Conservation (phyloP, 2,113 vertebrate species). For the Danionella cerebrum region DNA sequence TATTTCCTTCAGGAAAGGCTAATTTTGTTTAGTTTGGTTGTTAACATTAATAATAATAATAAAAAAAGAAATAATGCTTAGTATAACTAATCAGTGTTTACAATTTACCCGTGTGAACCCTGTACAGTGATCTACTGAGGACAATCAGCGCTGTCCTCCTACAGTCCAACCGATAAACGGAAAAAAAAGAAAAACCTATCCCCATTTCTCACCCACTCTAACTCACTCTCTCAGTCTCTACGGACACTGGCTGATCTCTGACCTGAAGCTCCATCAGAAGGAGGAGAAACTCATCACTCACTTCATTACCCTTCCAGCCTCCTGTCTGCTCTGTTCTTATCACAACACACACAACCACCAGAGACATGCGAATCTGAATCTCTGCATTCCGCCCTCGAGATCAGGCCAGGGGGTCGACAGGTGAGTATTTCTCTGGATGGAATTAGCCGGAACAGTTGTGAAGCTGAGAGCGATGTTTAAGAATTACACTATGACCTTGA, state of each 20-base stretch:
- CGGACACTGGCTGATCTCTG: constrained; percentile 1
- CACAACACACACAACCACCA: constrained; percentile 36
- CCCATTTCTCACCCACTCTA: constrained; percentile 10
- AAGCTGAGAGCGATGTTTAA: neutral
- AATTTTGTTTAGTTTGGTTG: no score
- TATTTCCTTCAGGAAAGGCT: no score
- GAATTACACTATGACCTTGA: constrained; percentile 1
- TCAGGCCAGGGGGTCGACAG: neutral
- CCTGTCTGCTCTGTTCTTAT: constrained; percentile 29
- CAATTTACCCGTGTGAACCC: constrained; percentile 9
- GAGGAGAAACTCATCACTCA: constrained; percentile 36
- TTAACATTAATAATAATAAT: no score
- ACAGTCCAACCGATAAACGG: constrained; percentile 22
- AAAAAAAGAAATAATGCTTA: no score
- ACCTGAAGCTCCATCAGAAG: constrained; percentile 15
- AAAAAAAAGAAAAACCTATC: constrained; percentile 27
- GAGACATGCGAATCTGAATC: constrained; percentile 10
- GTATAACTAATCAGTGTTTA: no score
- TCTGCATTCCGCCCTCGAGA: neutral
- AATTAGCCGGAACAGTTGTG: neutral
- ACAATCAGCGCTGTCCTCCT: constrained; percentile 8
- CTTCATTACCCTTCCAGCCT: constrained; percentile 34
- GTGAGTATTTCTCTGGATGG: neutral
- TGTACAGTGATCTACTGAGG: constrained; percentile 5
- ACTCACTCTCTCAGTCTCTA: constrained; percentile 14